Evolutionary conservation across 2,888 invertebrate species (phyloP), one percentile per base, ranked within the genome.

Genomic region (Trissolcus japonicus): DNA sequence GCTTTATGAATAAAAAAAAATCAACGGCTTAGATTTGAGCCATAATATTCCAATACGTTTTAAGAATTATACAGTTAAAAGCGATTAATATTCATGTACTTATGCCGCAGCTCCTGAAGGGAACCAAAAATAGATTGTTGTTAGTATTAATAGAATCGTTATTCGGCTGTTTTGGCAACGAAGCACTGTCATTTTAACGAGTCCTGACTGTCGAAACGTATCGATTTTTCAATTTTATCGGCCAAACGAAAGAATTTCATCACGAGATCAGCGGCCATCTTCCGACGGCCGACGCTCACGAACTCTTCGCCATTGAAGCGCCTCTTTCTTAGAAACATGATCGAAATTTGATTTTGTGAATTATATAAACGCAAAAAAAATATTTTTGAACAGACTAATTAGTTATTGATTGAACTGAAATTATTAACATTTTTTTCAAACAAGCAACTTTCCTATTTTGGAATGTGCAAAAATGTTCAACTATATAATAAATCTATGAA

Each of bases 271-370:
- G 79, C 73, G 76, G 83, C 83, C 87, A 86, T 87, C 83, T 83
- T 86, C 87, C 88, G 87, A 86, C 88, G 88, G 87, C 86, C 88
- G 86, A 83, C 87, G 87, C 83, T 76, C 67, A 40, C 65, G 66
- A 53, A 41, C 69, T 73, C 66, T 57, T 71, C 82, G 81, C 80
- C 81, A 82, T 82, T 79, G 71, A 74, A 60, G 60, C 79, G 79
- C 79, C 19, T 35, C 35, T 35, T 11, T 11, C 35, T 35, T 9
- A 35, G 35, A 9, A 35, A 35, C 35, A 9, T 35, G 35, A 35
- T 9, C 1, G 35, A 35, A 35, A 35, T 11, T 35, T 11, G 4
- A 35, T 35, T 11, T 35, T 25, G 4, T 35, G 6, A 7, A 9
- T 35, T 35, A 11, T 35, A 35, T 6, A 9, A 11, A 35, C 11